These are phyloP conservation scores for Cheilosia vulpina DNA, from an alignment of 2,888 invertebrate genomes.

Conservation along the genomic window DNA sequence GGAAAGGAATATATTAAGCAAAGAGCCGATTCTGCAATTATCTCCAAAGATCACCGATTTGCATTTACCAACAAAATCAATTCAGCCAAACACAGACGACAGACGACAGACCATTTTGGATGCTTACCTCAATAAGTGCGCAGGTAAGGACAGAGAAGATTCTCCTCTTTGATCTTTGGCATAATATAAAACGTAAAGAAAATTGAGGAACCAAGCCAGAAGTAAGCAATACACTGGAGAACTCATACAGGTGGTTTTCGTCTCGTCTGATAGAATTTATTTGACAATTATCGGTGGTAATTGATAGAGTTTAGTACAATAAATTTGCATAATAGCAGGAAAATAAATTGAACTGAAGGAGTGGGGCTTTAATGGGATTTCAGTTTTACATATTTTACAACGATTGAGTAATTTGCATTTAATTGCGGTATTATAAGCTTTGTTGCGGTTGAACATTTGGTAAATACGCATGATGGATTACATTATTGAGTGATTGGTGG, in stretches of 20 bases:
- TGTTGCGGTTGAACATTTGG: not conserved
- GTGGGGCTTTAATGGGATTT: slow-evolving; percentile 44
- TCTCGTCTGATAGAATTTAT: slow-evolving; percentile 56
- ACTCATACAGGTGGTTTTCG: slow-evolving; percentile 48
- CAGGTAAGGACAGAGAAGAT: not conserved
- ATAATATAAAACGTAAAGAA: slow-evolving; percentile 49
- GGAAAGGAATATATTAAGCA: not conserved
- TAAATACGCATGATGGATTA: not conserved
- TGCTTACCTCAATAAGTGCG: slow-evolving; percentile 13
- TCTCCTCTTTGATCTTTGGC: slow-evolving; percentile 32
- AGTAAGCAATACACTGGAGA: slow-evolving; percentile 1
- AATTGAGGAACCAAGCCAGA: slow-evolving; percentile 35
- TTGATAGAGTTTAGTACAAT: slow-evolving; percentile 64
- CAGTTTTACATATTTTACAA: slow-evolving; percentile 34
- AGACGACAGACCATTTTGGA: slow-evolving; percentile 18
- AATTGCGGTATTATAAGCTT: slow-evolving; percentile 20
- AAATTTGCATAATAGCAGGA: slow-evolving; percentile 63
- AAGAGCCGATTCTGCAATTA: slow-evolving; percentile 50
- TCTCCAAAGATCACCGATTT: slow-evolving; percentile 62
- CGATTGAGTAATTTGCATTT: slow-evolving; percentile 57
- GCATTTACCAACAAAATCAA: slow-evolving; percentile 50
- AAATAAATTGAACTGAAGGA: slow-evolving; percentile 16
- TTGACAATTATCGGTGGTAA: slow-evolving; percentile 68
- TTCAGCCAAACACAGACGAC: not conserved
- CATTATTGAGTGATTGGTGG: slow-evolving; percentile 10